Percentiles rank a stretch among this genome's conserved stretches.
phyloP scores from a whole-genome alignment of 2,113 vertebrate genomes.

The Oryzias javanicus region DNA sequence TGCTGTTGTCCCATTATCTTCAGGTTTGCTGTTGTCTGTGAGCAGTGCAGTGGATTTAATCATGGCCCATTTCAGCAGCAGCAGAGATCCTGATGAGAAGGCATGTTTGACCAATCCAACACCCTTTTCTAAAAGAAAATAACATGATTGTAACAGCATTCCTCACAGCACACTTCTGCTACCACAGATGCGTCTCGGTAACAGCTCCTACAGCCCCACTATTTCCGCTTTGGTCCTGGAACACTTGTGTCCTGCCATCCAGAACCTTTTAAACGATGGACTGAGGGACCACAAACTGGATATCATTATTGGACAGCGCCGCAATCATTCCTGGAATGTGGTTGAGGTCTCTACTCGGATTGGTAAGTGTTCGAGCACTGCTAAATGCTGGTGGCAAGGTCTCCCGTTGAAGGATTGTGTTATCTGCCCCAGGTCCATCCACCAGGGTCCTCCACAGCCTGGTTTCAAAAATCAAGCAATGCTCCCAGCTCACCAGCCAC shows the following conservation, averaged over 20 bases:
- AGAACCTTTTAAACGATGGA: slow-evolving; percentile 87
- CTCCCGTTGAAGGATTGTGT: background rate
- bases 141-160: slow-evolving; percentile 22
- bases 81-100: slow-evolving; percentile 90
- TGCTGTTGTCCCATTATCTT: slow-evolving; percentile 20
- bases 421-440: slow-evolving; percentile 80
- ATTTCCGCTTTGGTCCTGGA: slow-evolving; percentile 89
- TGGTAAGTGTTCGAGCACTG: slow-evolving; percentile 67
- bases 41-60: slow-evolving; percentile 92
- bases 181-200: slow-evolving; percentile 88
- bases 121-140: slow-evolving; percentile 8
- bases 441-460: slow-evolving; percentile 86
- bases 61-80: slow-evolving; percentile 91
- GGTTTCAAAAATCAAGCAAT: slow-evolving; percentile 85
- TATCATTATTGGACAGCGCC: slow-evolving; percentile 88
- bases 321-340: slow-evolving; percentile 88
- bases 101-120: slow-evolving; percentile 64
- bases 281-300: slow-evolving; percentile 90
- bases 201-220: slow-evolving; percentile 89
- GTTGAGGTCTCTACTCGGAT: slow-evolving; percentile 88
- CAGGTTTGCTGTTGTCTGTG: slow-evolving; percentile 88
- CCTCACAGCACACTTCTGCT: slow-evolving; percentile 5
- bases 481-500: slow-evolving; percentile 84
- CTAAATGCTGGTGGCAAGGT: background rate
- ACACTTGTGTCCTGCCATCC: slow-evolving; percentile 90